phyloP scores from a whole-genome alignment of 2,888 invertebrate genomes.

The Zaprionus bogoriensis region DNA sequence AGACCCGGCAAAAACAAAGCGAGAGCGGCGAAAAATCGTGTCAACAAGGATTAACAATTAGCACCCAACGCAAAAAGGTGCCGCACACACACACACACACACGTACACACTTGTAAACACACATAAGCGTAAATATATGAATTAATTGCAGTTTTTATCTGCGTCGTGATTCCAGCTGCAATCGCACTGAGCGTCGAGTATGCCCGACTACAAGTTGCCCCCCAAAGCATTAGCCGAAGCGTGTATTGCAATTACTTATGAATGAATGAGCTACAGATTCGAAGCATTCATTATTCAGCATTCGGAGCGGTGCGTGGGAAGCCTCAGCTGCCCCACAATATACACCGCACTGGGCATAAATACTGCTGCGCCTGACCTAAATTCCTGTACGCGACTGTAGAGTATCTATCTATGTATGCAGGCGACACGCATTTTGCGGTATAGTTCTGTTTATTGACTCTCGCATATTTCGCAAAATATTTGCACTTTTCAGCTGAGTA shows the following conservation, averaged over 20 bases:
- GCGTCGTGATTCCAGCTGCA: background rate
- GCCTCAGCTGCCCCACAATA: background rate
- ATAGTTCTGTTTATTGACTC: background rate
- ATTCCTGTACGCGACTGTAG: no score
- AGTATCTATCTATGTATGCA: background rate
- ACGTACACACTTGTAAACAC: background rate
- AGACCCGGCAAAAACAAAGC: conserved; percentile 17
- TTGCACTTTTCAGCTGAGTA: background rate
- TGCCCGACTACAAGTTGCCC: background rate
- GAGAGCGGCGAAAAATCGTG: conserved; percentile 36
- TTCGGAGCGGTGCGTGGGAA: background rate
- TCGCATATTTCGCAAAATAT: background rate
- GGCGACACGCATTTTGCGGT: background rate
- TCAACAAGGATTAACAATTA: conserved; percentile 54
- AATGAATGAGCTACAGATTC: background rate
- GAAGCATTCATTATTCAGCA: background rate
- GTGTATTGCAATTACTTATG: background rate
- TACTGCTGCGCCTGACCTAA: no score
- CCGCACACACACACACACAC: background rate
- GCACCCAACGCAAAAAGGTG: conserved; percentile 26
- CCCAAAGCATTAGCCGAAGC: background rate
- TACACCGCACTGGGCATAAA: no score
- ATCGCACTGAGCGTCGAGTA: conserved; percentile 1
- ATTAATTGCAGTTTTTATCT: conserved; percentile 31
- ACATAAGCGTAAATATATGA: conserved; percentile 13